Conservation (phyloP, 2,113 vertebrate genomes). For the Chaenocephalus aceratus region DNA sequence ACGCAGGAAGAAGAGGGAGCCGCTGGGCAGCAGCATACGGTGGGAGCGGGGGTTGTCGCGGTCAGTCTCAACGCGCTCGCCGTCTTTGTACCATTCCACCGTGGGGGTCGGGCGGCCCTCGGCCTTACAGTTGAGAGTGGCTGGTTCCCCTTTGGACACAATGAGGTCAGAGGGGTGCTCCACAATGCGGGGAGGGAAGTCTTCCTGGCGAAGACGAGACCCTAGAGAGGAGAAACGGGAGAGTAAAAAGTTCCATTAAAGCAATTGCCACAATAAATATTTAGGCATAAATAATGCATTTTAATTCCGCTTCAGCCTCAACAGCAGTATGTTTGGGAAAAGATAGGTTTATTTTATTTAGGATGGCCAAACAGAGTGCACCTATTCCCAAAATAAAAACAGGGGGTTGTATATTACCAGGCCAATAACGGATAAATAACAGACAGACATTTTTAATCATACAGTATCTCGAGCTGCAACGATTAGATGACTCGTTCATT, state of each 20-base stretch:
- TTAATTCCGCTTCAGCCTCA: conserved; percentile 6
- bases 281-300: conserved; percentile 34
- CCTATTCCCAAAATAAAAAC: neutral
- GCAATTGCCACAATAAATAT: neutral
- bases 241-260: conserved; percentile 4
- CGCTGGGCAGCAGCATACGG: conserved; percentile 96
- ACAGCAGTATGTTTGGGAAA: conserved; percentile 11
- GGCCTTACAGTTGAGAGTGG: conserved; percentile 96
- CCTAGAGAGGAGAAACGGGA: conserved; percentile 76
- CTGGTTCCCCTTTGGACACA: conserved; percentile 97
- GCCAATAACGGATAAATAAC: neutral
- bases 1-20: conserved; percentile 95
- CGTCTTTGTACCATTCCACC: conserved; percentile 97
- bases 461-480: too few relatives aligned
- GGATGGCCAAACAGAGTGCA: neutral
- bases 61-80: conserved; percentile 94
- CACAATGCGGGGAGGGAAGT: conserved; percentile 94
- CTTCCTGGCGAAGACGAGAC: conserved; percentile 96
- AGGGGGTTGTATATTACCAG: neutral
- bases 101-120: conserved; percentile 93
- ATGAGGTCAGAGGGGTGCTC: conserved; percentile 98
- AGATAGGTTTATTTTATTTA: neutral
- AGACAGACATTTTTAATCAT: neutral
- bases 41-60: conserved; percentile 94
- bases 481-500: too few relatives aligned